These are phyloP conservation scores for Rambutsinella grinnellia DNA, from an alignment of 2,888 invertebrate genomes.

Conservation along the genomic window DNA sequence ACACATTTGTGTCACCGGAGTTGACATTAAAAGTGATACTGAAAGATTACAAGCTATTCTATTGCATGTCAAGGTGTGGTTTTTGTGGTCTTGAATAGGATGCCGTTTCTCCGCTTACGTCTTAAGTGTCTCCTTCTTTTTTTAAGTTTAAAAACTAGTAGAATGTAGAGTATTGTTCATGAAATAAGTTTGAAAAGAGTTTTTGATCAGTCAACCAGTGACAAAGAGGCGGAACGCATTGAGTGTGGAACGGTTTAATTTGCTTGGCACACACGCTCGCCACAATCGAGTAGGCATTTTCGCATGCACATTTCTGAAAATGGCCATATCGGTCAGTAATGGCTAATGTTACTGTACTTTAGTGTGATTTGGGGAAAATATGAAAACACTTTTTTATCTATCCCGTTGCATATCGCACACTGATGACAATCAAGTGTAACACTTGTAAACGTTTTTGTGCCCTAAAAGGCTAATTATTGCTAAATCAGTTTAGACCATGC, in stretches of 20 bases:
- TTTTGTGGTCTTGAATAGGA: slow-evolving; percentile 29
- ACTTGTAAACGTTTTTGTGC: too few relatives aligned
- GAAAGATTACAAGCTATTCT: slow-evolving; percentile 16
- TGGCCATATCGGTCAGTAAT: background rate
- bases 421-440: too few relatives aligned
- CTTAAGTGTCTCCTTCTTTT: slow-evolving; percentile 6
- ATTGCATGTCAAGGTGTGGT: slow-evolving; percentile 44
- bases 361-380: too few relatives aligned
- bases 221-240: slow-evolving; percentile 45
- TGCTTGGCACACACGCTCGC: slow-evolving; percentile 7
- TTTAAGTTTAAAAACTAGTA: background rate
- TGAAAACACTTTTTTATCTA: too few relatives aligned
- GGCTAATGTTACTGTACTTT: too few relatives aligned
- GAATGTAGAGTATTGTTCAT: slow-evolving; percentile 21
- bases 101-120: slow-evolving; percentile 19
- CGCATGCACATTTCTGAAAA: background rate
- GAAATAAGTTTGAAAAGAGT: slow-evolving; percentile 17
- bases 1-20: slow-evolving; percentile 35
- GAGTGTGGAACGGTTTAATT: slow-evolving; percentile 51
- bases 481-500: too few relatives aligned
- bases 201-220: slow-evolving; percentile 24
- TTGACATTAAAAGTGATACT: slow-evolving; percentile 42
- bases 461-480: too few relatives aligned
- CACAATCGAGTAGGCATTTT: background rate
- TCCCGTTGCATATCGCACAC: too few relatives aligned